phyloP scores from a whole-genome alignment of 2,113 vertebrate species.

The human region DNA sequence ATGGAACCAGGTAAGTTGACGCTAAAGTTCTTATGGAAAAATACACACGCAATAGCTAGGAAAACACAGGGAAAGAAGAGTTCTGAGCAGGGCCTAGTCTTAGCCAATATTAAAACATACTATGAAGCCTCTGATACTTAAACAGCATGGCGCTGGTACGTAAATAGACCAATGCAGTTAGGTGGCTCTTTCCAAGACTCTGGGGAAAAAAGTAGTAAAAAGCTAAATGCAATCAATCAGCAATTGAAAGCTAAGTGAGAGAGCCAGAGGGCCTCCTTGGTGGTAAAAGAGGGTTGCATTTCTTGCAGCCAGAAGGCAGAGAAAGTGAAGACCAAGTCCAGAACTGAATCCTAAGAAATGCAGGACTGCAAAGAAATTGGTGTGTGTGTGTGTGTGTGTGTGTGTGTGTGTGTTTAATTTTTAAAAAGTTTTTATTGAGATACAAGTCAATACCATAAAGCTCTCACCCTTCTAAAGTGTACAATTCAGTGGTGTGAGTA shows the following conservation, averaged over 20 bases:
- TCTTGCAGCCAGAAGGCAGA: neutral
- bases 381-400: neutral
- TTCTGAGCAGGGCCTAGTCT: neutral
- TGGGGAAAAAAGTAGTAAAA: neutral
- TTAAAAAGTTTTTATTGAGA: neutral
- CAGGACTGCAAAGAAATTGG: neutral
- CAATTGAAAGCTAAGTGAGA: neutral
- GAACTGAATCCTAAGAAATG: neutral
- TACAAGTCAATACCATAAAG: neutral
- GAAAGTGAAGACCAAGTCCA: neutral
- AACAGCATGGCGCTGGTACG: neutral
- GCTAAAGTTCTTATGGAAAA: neutral
- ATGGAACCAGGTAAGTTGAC: neutral
- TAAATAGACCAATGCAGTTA: neutral
- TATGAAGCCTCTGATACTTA: neutral
- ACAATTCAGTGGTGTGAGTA: neutral
- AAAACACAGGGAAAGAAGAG: neutral
- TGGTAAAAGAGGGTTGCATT: neutral
- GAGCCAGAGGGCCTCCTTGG: neutral
- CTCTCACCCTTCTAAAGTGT: neutral
- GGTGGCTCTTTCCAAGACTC: neutral
- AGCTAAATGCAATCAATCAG: neutral
- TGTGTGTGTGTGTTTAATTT: neutral
- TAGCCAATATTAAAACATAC: neutral
- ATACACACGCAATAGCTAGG: neutral